Percentiles rank a stretch among this genome's conserved stretches.
phyloP scores from a whole-genome alignment of 2,113 vertebrate genomes.

The Colius striatus region DNA sequence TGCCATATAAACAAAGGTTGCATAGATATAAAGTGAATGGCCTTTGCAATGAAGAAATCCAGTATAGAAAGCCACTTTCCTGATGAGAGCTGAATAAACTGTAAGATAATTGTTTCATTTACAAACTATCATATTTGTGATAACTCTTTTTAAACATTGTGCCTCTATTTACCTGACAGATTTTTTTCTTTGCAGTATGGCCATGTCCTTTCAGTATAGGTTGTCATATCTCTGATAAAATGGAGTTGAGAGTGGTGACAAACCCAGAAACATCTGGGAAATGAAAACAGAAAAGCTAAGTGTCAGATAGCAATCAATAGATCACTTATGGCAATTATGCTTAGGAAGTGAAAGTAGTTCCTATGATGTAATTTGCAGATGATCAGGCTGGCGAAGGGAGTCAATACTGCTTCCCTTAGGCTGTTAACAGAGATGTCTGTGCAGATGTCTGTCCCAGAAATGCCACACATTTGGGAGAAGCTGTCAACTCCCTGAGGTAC shows the following conservation, averaged over 20 bases:
- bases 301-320: conserved; percentile 53
- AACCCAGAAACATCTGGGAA: conserved; percentile 47
- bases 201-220: neutral
- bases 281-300: neutral
- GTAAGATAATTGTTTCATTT: neutral
- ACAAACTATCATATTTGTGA: neutral
- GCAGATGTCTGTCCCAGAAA: conserved; percentile 65
- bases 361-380: conserved; percentile 49
- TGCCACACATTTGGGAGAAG: neutral
- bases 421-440: neutral
- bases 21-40: neutral
- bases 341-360: conserved; percentile 11
- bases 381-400: conserved; percentile 27
- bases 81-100: neutral
- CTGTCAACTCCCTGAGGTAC: conserved; percentile 33
- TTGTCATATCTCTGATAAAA: neutral
- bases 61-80: neutral
- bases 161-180: neutral
- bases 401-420: neutral
- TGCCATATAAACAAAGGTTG: neutral
- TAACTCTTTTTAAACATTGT: neutral
- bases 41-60: neutral
- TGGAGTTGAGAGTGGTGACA: neutral
- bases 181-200: neutral
- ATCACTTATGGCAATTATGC: conserved; percentile 30